These are phyloP conservation scores for Apocheima hispidaria DNA, from an alignment of 2,888 invertebrate genomes.

Conservation along the genomic window DNA sequence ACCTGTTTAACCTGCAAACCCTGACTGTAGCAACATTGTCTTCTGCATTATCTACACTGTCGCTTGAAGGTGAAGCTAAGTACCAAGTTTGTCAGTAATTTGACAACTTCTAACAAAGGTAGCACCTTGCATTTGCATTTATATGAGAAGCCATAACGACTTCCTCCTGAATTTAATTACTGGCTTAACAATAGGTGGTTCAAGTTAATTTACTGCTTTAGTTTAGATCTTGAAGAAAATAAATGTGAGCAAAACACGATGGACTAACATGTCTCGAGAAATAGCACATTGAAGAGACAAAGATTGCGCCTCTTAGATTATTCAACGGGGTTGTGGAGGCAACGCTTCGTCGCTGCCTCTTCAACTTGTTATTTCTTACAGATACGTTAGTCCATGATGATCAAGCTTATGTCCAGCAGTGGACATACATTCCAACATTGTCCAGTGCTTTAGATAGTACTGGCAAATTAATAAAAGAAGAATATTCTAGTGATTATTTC, in stretches of 20 bases:
- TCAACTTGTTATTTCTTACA: too few relatives aligned
- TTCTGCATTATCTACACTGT: slow-evolving; percentile 14
- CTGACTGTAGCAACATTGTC: not conserved
- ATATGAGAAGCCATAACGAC: slow-evolving; percentile 31
- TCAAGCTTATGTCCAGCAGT: too few relatives aligned
- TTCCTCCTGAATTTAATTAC: slow-evolving; percentile 33
- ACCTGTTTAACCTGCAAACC: not conserved
- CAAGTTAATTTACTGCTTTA: slow-evolving; percentile 23
- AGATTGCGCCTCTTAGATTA: too few relatives aligned
- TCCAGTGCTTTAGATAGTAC: too few relatives aligned
- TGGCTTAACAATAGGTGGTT: slow-evolving; percentile 21
- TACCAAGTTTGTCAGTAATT: slow-evolving; percentile 54
- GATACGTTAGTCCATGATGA: too few relatives aligned
- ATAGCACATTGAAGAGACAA: too few relatives aligned
- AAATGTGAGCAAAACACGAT: not conserved
- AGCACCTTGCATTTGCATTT: slow-evolving; percentile 50
- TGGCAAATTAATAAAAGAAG: too few relatives aligned
- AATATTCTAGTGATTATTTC: not conserved
- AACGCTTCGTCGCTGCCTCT: too few relatives aligned
- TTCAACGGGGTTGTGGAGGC: too few relatives aligned
- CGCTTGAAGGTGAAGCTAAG: slow-evolving; percentile 17
- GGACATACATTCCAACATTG: too few relatives aligned
- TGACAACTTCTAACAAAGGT: slow-evolving; percentile 61
- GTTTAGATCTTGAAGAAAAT: not conserved
- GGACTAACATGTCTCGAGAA: too few relatives aligned